Conservation (phyloP, 2,113 vertebrate genomes). For the Lampris megalopsis region DNA sequence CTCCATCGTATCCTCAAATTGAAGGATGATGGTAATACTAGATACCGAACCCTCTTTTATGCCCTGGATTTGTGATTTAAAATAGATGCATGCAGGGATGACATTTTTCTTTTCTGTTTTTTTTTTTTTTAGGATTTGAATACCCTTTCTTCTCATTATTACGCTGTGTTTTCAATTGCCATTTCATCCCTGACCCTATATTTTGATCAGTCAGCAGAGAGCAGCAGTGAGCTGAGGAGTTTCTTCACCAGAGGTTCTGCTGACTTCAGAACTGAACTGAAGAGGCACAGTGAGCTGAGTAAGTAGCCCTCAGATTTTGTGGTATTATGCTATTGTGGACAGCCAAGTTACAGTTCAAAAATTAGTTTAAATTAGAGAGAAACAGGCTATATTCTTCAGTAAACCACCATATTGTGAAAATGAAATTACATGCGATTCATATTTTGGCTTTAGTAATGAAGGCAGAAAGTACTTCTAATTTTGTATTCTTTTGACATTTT, state of each 20-base stretch:
- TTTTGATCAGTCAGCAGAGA: conserved; percentile 86
- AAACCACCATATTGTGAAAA: neutral
- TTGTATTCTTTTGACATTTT: neutral
- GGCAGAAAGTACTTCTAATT: neutral
- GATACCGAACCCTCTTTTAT: conserved; percentile 49
- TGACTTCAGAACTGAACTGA: conserved; percentile 77
- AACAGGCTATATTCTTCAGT: neutral
- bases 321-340: neutral
- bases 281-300: conserved; percentile 82
- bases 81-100: conserved; percentile 2
- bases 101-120: neutral
- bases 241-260: conserved; percentile 47
- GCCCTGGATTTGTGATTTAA: conserved; percentile 43
- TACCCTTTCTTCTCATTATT: neutral
- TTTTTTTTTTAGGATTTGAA: conserved; percentile 9
- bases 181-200: conserved; percentile 9
- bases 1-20: conserved; percentile 29
- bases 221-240: conserved; percentile 88
- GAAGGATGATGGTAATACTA: conserved; percentile 52
- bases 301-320: conserved; percentile 56
- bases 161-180: neutral
- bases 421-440: neutral
- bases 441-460: neutral
- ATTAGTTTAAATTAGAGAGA: neutral
- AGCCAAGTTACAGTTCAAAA: neutral